phyloP scores from a whole-genome alignment of 2,797 vertebrate species.

The Buphagus erythrorhynchus region DNA sequence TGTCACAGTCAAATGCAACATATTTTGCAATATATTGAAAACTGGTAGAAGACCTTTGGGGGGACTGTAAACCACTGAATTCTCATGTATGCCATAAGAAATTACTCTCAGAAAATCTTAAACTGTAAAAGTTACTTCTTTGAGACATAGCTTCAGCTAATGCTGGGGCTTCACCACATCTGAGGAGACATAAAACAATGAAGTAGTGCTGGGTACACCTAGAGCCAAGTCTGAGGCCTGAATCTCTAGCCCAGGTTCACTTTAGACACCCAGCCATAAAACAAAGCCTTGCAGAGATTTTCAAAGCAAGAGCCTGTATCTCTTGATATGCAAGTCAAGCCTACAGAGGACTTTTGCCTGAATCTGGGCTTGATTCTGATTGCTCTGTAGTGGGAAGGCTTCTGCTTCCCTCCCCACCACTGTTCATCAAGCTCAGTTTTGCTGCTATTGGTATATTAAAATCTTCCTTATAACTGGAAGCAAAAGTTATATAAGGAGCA shows the following conservation, averaged over 20 bases:
- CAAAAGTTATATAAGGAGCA: not conserved
- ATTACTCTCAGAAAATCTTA: not conserved
- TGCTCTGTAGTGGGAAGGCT: not conserved
- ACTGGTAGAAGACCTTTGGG: not conserved
- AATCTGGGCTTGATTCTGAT: not conserved
- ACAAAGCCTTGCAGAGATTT: not conserved
- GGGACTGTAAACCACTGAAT: not conserved
- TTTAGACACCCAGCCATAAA: not conserved
- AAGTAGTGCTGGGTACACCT: not conserved
- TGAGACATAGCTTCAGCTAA: not conserved
- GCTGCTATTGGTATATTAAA: not conserved
- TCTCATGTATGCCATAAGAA: not conserved
- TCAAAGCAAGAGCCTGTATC: not conserved
- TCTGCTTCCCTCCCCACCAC: not conserved
- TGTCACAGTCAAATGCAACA: accelerated
- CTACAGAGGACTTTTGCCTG: not conserved
- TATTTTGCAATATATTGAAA: not conserved
- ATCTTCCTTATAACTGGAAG: not conserved
- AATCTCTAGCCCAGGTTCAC: not conserved
- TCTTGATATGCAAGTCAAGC: not conserved
- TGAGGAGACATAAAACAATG: not conserved
- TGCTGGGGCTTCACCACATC: not conserved
- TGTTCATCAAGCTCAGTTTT: not conserved
- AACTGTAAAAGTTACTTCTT: not conserved
- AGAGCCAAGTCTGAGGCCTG: not conserved